These are phyloP conservation scores for Guaruba guarouba DNA, from an alignment of 2,113 vertebrate genomes.

Conservation along the genomic window DNA sequence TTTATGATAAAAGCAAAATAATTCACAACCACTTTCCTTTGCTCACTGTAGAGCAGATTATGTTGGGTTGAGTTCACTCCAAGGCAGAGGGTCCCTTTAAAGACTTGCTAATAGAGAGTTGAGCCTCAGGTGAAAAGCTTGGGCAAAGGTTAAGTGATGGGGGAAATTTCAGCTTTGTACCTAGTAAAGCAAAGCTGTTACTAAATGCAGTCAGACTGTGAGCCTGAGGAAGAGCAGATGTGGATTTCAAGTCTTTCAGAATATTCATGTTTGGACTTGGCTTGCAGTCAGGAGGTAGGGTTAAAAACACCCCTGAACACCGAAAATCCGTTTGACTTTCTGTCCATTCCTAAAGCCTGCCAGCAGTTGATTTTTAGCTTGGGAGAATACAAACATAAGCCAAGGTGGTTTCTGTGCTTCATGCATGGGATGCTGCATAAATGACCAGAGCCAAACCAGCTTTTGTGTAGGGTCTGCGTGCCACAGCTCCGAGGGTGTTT, in stretches of 20 bases:
- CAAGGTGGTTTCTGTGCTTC: neutral
- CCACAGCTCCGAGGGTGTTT: neutral
- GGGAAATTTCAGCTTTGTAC: neutral
- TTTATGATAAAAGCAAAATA: constrained; percentile 34
- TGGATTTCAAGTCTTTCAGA: neutral
- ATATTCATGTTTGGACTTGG: neutral
- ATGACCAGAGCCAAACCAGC: neutral
- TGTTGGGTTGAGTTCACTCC: neutral
- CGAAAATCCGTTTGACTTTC: neutral
- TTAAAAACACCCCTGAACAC: neutral
- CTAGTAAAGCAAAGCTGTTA: neutral
- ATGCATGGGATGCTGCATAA: neutral
- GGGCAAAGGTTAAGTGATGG: constrained; percentile 24
- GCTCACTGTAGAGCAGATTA: neutral
- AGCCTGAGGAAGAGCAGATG: neutral
- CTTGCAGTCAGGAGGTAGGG: neutral
- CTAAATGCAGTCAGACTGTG: neutral
- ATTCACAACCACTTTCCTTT: constrained; percentile 6
- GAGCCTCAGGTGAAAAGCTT: neutral
- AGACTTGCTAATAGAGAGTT: neutral
- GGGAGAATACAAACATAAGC: neutral
- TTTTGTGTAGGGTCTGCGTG: neutral
- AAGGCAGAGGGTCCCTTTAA: neutral
- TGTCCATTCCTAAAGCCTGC: neutral
- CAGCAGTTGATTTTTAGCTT: neutral